Evolutionary conservation across 2,888 invertebrate genomes (phyloP), one percentile per base, ranked within the genome.

Genomic region (Himalopsyche kuldschensis): DNA sequence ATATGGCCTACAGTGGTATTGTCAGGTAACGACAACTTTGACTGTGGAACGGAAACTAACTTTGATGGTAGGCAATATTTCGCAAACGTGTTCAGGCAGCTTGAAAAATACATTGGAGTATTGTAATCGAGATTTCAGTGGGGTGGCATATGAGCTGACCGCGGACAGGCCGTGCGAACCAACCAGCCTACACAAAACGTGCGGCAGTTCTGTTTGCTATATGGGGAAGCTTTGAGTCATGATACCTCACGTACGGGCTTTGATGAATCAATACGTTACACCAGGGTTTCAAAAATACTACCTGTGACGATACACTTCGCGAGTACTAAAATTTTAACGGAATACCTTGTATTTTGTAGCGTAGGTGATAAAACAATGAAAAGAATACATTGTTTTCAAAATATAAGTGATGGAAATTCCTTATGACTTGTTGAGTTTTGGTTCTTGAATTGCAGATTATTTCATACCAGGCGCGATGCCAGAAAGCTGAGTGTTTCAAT

Each of bases 101-200:
- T 55, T 6, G n/a, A 5, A 55, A 20, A 20, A 24, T 20, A 55
- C 55, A 55, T 24, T 24, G 55, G 75, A 80, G 77, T 81, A 83
- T 83, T 83, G 83, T 83, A 81, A 83, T 81, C 78, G 78, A 20
- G 46, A 27, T 31, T 24, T 76, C 31, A 48, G 46, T 30, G 35
- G 81, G 32, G 27, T 20, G 47, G 77, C 32, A 47, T 20, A 69
- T 31, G 41, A 24, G 4, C 41, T 11, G 75, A 30, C 41, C 41
- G 31, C 17, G 47, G 55, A 31, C 31, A 32, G 47, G 27, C 31
- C 48, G 27, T 31, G 47, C 31, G 24, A 17, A 27, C 30, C 63
- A 6, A 17, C 27, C 47, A 20, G n/a, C 80, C 80, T 32, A 46
- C 75, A 24, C 80, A 11, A 41, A 20, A 55, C 55, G 55, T 55